Base-by-base conservation (phyloP, 1,140 invertebrate species). In the Drosophila seguyi region DNA sequence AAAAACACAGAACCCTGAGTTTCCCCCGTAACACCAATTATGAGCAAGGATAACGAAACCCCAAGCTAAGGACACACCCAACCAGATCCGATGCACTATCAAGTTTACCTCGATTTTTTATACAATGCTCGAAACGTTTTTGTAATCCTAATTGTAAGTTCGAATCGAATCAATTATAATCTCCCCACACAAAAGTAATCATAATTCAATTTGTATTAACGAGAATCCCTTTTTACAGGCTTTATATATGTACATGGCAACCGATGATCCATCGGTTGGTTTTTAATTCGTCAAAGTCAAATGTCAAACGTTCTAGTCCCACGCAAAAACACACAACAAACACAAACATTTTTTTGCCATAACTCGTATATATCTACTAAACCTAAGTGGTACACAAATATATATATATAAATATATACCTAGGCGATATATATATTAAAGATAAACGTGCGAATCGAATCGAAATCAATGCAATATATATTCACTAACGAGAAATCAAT, bases 41-140 rank as follows among this genome's bases (percentile, higher is more conserved):
- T 31, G 31, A 59, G 60, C 27, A 59, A 74, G 44, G 56, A 58
- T 44, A 47, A 57, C 47, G 50, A 58, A 34, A 44, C 39, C 47
- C 38, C 29, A 45, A 52, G 47, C 39, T 41, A 59, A 56, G 66
- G 47, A 57, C 65, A 48, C 68, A 58, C 67, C 44, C 52, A 38
- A 73, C 27, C 82, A 75, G 57, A 80, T 77, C 81, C 77, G 81
- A 85, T 84, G 81, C 81, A 84, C 81, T 84, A 84, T 84, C 81
- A 84, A 84, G 77, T 84, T 84, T 84, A 84, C 81, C 81, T 84
- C 81, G 81, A 85, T 85, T 85, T 85, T 85, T 78, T 85, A 85
- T 85, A 85, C 81, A 85, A 81, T 59, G 71, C 85, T 90, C 57
- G 55, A 38, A 77, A 88, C 62, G 81, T 81, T 87, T 88, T 90